Evolutionary conservation across 2,888 invertebrate genomes (phyloP).

Genomic region (Saturnia japonica): DNA sequence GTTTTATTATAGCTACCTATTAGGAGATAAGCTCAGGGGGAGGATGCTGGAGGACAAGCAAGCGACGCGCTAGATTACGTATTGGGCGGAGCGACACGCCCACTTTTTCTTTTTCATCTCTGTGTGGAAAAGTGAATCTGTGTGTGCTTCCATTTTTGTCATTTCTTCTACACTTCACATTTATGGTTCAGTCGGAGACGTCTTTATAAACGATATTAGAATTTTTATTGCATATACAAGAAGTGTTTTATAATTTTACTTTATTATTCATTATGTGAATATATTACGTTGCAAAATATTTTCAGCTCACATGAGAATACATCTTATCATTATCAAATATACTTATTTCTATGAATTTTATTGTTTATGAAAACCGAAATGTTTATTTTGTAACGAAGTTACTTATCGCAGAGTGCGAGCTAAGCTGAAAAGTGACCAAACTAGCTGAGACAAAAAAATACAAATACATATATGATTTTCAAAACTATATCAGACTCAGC

Average conservation of each 20-base stretch:
- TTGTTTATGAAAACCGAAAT: background rate
- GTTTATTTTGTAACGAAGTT: too few species aligned
- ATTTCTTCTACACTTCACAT: slow-evolving; percentile 18
- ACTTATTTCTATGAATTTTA: background rate
- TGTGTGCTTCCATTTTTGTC: slow-evolving; percentile 45
- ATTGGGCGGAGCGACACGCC: slow-evolving; percentile 80
- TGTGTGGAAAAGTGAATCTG: slow-evolving; percentile 40
- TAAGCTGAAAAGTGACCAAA: too few species aligned
- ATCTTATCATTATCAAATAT: background rate
- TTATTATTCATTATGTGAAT: too few species aligned
- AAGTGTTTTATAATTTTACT: background rate
- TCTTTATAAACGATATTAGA: background rate
- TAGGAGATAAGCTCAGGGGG: slow-evolving; percentile 73
- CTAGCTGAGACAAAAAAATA: too few species aligned
- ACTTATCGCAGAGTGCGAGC: too few species aligned
- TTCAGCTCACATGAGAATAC: background rate
- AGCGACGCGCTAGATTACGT: slow-evolving; percentile 44
- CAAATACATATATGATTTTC: too few species aligned
- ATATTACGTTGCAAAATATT: background rate
- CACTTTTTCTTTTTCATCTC: slow-evolving; percentile 67
- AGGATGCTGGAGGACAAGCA: slow-evolving; percentile 68
- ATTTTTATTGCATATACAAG: slow-evolving; percentile 6
- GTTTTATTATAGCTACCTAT: slow-evolving; percentile 77
- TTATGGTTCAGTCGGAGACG: background rate
- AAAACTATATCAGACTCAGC: too few species aligned